These are phyloP conservation scores for Plecotus auritus DNA, from an alignment of 2,113 vertebrate genomes.

Conservation along the genomic window DNA sequence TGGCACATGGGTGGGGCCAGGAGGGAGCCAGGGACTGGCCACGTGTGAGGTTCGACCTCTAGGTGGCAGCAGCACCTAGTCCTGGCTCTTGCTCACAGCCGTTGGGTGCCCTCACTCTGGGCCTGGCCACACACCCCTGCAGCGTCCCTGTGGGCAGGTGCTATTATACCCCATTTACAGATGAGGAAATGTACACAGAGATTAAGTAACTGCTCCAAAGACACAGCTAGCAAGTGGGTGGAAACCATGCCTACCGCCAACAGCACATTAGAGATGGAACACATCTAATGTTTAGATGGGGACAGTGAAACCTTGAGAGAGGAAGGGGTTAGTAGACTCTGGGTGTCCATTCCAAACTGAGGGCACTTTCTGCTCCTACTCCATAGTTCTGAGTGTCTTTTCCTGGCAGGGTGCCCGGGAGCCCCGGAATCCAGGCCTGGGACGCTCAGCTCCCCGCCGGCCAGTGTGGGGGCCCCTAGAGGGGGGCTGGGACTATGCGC, in stretches of 20 bases:
- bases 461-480: neutral
- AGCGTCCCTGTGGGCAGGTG: neutral
- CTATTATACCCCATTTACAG: neutral
- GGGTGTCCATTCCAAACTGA: neutral
- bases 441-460: neutral
- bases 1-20: neutral
- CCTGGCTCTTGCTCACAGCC: neutral
- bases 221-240: neutral
- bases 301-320: neutral
- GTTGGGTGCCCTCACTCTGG: neutral
- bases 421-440: neutral
- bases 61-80: slow-evolving; percentile 69
- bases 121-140: neutral
- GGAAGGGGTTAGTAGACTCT: neutral
- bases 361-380: neutral
- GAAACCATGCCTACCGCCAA: neutral
- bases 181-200: neutral
- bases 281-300: neutral
- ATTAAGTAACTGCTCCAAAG: neutral
- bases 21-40: neutral
- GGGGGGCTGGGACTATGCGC: slow-evolving; percentile 84
- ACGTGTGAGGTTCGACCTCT: slow-evolving; percentile 63
- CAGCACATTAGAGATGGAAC: neutral
- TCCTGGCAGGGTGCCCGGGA: slow-evolving; percentile 44
- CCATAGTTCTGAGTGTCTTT: neutral